A percentile compares a stretch with the other conserved stretches of the same genome.
phyloP scores from a whole-genome alignment of 2,888 invertebrate genomes.

The Plebejus anna region DNA sequence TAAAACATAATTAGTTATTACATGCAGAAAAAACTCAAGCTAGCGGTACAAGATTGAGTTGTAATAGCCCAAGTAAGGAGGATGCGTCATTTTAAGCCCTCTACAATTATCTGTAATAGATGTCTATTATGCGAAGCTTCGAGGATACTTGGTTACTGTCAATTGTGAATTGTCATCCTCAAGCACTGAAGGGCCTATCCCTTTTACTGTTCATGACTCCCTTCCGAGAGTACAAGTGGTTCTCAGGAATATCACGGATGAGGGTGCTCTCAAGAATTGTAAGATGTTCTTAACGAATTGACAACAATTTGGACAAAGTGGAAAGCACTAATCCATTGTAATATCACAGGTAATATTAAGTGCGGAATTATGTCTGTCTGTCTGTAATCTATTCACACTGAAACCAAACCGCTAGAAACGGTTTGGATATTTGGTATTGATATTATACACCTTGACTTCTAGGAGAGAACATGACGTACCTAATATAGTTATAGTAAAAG shows the following conservation, averaged over 20 bases:
- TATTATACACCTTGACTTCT: no score
- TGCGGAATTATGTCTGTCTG: no score
- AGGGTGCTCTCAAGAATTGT: neutral
- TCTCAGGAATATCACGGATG: constrained; percentile 2
- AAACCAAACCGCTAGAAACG: no score
- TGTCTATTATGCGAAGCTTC: neutral
- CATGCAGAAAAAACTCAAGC: neutral
- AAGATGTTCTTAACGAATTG: neutral
- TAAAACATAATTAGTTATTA: constrained; percentile 5
- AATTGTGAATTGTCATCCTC: constrained; percentile 13
- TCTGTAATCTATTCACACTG: no score
- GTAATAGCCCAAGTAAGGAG: neutral
- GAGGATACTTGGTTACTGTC: constrained; percentile 11
- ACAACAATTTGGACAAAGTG: neutral
- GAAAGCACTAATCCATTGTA: no score
- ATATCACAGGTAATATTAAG: no score
- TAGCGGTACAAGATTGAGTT: neutral
- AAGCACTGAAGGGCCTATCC: neutral
- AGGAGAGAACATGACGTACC: no score
- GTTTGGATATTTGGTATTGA: no score
- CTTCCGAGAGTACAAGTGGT: constrained; percentile 2
- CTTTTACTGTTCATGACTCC: neutral
- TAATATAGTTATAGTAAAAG: no score
- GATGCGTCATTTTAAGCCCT: neutral
- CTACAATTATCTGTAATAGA: neutral